A percentile compares a stretch with the other conserved stretches of the same genome.
Evolutionary conservation across 2,797 vertebrate genomes (phyloP).

Genomic region (Cyprinella venusta): DNA sequence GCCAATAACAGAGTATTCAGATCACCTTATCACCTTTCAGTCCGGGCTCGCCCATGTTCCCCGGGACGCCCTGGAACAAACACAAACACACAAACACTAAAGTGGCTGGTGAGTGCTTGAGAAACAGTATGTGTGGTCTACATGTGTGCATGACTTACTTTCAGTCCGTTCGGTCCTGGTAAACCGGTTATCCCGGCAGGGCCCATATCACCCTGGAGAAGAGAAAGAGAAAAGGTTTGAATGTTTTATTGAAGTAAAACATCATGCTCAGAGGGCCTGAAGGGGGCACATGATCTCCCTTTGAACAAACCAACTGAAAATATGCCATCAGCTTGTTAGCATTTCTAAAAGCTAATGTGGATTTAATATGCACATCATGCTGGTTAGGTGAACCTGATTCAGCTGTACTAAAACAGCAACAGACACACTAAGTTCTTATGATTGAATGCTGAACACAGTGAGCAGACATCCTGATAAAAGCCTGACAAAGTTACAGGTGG

Average conservation of each 20-base stretch:
- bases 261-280: not conserved
- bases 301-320: not conserved
- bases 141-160: conserved; percentile 78
- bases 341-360: not conserved
- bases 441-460: not conserved
- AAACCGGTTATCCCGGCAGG: conserved; percentile 86
- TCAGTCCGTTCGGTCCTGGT: conserved; percentile 92
- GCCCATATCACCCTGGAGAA: conserved; percentile 92
- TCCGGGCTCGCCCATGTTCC: conserved; percentile 97
- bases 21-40: conserved; percentile 99
- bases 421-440: not conserved
- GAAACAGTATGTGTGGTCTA: not conserved
- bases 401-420: not conserved
- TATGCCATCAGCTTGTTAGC: not conserved
- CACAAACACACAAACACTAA: conserved; percentile 57
- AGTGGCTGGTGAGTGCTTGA: not conserved
- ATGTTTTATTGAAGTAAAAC: not conserved
- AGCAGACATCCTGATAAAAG: not conserved
- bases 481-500: not conserved
- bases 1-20: conserved; percentile 98
- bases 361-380: not conserved
- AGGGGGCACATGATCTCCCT: not conserved
- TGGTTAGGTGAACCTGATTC: not conserved
- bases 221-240: conserved; percentile 51
- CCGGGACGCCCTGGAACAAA: conserved; percentile 91